Base-by-base conservation (phyloP, 2,113 vertebrate genomes). In the Strix uralensis region DNA sequence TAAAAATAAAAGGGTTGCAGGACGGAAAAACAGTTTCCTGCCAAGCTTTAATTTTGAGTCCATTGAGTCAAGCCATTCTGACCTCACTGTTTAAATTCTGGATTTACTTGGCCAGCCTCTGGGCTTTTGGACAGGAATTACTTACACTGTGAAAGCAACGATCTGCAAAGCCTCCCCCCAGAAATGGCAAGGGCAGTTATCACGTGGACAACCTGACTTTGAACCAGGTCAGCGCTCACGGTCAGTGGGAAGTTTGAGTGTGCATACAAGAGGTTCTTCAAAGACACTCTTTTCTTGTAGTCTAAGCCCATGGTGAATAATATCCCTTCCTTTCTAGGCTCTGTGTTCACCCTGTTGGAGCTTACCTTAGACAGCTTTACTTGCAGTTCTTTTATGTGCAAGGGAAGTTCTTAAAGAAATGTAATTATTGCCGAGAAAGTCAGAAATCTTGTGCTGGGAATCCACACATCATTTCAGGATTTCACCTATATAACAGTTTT, bases 221-320 rank as follows among this genome's bases (percentile, higher is more conserved):
- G 47, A 84, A 55, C 5, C 2, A 4, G 7, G 9, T 63, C 40
- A 19, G 13, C 0, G 0, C 9, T 71, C 26, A 9, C 22, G 47
- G 22, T 46, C 11, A 4, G 21, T 52, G 47, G 26, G 65, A 73
- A 78, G 5, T 40, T 27, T 36, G 54, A 58, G 8, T 20, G 4
- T 74, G 14, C 23, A 30, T 42, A 20, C 2, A 78, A 63, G 15
- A 72, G 25, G 7, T 34, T 92, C 42, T 87, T 67, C 7, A 78
- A 59, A 86, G 81, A 2, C 1, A 3, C 5, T 9, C 6, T 65
- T 82, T 82, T 57, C 36, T 69, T 14, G 1, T 13, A 66, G 10
- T 49, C 40, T 49, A 54, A 94, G 44, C 8, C 21, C 27, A 36
- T 6, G 8, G 27, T 25, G 23, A 70, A 49, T 42, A 49, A 5